Percentiles rank a stretch among this genome's conserved stretches.
Conservation (phyloP, 2,113 vertebrate genomes). For the Australoheros scitulus region DNA sequence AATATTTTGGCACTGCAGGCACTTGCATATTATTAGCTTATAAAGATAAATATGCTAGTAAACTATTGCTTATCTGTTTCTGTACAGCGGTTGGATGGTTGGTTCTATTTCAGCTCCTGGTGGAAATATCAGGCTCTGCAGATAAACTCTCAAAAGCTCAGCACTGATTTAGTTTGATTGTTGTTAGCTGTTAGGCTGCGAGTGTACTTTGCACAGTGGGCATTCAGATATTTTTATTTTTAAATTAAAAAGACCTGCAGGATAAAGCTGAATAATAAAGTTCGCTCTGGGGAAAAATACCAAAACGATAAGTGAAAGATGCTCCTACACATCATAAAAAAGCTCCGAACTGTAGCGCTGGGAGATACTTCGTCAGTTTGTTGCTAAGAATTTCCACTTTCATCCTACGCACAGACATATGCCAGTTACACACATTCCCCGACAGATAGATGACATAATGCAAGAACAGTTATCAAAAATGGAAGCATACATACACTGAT, state of each 20-base stretch:
- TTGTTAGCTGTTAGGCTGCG: not conserved
- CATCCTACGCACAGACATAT: not conserved
- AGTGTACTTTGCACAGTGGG: not conserved
- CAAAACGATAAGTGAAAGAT: not conserved
- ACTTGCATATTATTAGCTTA: not conserved
- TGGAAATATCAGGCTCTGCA: not conserved
- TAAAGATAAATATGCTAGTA: not conserved
- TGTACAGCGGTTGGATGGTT: not conserved
- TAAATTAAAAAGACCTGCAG: not conserved
- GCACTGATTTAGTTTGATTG: not conserved
- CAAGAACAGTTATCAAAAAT: too few species aligned
- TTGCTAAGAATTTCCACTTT: not conserved
- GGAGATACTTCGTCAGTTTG: not conserved
- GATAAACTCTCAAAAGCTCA: not conserved
- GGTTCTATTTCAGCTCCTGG: not conserved
- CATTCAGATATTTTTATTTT: not conserved
- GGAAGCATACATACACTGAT: too few species aligned
- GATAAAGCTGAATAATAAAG: not conserved
- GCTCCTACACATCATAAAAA: not conserved
- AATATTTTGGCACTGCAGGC: not conserved
- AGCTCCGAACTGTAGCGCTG: not conserved
- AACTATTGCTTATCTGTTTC: not conserved
- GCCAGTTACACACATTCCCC: not conserved
- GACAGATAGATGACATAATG: too few species aligned
- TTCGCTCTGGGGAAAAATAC: too few species aligned